Evolutionary conservation across 2,797 vertebrate species (phyloP).

Genomic region (Peromyscus eremicus): DNA sequence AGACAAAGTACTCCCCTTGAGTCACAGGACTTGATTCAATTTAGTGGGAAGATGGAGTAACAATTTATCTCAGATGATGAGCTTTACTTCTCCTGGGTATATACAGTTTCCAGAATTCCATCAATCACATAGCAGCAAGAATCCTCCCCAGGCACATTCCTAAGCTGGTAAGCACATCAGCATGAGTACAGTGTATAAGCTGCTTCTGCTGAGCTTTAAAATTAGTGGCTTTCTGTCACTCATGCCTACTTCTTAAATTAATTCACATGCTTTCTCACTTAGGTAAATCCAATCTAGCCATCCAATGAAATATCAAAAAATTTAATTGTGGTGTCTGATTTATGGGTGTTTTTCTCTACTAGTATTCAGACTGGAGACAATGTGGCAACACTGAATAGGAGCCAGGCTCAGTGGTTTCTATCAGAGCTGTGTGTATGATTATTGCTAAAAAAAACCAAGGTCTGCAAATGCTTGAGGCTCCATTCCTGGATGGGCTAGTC

Average conservation of each 20-base stretch:
- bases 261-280: not conserved
- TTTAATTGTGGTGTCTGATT: not conserved
- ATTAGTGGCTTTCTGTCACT: not conserved
- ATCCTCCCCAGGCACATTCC: not conserved
- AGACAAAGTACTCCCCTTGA: not conserved
- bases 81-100: not conserved
- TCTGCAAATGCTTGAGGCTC: not conserved
- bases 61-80: not conserved
- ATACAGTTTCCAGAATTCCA: not conserved
- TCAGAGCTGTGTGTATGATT: not conserved
- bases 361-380: not conserved
- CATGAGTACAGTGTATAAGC: not conserved
- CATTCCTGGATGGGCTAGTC: rapidly evolving
- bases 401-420: not conserved
- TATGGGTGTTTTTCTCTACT: conserved; percentile 3
- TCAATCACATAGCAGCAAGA: not conserved
- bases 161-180: not conserved
- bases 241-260: not conserved
- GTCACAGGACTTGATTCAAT: conserved; percentile 1
- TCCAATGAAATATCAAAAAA: not conserved
- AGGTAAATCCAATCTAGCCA: not conserved
- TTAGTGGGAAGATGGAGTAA: not conserved
- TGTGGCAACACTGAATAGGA: not conserved
- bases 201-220: not conserved
- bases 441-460: not conserved